Evolutionary conservation across 2,797 vertebrate species (phyloP), one percentile per base, ranked within the genome.

Genomic region (Chelidonichthys spinosus): DNA sequence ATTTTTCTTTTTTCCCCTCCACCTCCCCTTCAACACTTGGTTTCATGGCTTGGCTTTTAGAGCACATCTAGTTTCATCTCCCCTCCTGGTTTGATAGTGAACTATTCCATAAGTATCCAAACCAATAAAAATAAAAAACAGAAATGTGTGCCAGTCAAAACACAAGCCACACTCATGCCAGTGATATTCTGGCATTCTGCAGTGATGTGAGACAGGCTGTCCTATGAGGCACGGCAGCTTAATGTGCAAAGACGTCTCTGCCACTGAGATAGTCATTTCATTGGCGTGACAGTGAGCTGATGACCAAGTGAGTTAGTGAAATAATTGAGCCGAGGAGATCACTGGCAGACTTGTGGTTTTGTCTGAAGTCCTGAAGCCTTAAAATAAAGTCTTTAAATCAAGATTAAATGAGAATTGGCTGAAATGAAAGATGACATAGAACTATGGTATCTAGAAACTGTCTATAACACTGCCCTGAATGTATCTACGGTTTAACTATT

Each of bases 41-140:
- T 85, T 79, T 81, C 79, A 84, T 25, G 60, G 55, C 44, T 60
- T 61, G 40, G 72, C 76, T 84, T 85, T 65, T 64, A 62, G 78
- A 86, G 74, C 56, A 18, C 61, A 50, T 78, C 66, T 65, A 84
- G 66, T 83, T 86, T 78, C 33, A 69, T 79, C 72, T 69, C 44
- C 63, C 87, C 69, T 65, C 69, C 65, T 70, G 60, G 58, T 43
- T 52, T 52, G 69, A 72, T 55, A 81, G 54, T 44, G 61, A 63
- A 55, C 32, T 44, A 40, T 66, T 59, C 73, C 63, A 72, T 76
- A 40, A 72, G 74, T 54, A 66, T 72, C 47, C 36, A 8, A 72
- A 25, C 67, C 76, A 65, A 68, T 70, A 56, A 62, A 78, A 79
- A 44, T 3, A 10, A 10, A 4, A 46, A 70, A 43, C 10, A 43